Percentiles rank a stretch among this genome's conserved stretches.
Evolutionary conservation across 2,888 invertebrate genomes (phyloP).

Genomic region (Melinopterus prodromus): DNA sequence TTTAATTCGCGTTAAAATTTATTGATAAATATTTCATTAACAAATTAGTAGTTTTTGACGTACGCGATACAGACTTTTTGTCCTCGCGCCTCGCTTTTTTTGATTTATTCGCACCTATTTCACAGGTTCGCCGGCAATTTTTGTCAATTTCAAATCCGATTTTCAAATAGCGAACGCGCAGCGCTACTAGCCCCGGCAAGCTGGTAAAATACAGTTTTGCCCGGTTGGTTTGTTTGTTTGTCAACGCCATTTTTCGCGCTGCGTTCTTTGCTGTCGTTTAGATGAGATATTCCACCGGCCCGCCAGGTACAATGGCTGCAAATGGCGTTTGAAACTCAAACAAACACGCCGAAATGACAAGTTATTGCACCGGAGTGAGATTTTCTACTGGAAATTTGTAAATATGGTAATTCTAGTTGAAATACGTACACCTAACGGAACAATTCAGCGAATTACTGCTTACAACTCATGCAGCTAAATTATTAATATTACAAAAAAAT

Average conservation of each 20-base stretch:
- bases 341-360: background rate
- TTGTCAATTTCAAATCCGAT: background rate
- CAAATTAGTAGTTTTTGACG: constrained; percentile 33
- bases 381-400: background rate
- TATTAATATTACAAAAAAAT: no score
- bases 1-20: constrained; percentile 30
- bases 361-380: background rate
- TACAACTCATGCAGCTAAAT: no score
- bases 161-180: background rate
- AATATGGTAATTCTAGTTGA: background rate
- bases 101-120: background rate
- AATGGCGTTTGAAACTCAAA: background rate
- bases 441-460: no score
- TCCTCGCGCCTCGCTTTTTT: background rate
- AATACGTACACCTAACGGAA: no score
- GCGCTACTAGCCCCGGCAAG: background rate
- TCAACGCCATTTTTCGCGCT: background rate
- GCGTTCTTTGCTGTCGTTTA: background rate
- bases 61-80: background rate
- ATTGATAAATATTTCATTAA: constrained; percentile 36
- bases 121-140: background rate
- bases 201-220: background rate
- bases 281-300: background rate
- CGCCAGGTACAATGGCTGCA: background rate
- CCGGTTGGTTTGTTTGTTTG: background rate